A percentile compares a stretch with the other conserved stretches of the same genome.
These are phyloP conservation scores for Sipha maydis DNA, from an alignment of 2,888 invertebrate genomes.

Conservation along the genomic window DNA sequence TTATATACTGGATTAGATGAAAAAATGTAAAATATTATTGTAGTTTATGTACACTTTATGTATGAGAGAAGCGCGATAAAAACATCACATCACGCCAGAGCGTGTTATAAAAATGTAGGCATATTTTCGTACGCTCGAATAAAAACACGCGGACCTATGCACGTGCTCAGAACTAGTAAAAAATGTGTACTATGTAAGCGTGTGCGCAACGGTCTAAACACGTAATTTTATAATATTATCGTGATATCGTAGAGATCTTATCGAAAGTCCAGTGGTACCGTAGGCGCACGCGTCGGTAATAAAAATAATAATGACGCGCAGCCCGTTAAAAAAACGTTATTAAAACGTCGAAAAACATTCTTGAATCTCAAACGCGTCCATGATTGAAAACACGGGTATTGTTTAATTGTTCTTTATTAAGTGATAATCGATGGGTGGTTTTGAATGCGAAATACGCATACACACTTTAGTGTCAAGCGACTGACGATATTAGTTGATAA, in stretches of 20 bases:
- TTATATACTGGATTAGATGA: background rate
- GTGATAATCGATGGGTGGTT: too few species aligned
- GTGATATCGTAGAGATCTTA: background rate
- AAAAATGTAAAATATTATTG: background rate
- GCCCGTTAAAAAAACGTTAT: too few species aligned
- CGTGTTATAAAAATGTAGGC: background rate
- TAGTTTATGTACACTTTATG: background rate
- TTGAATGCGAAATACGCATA: too few species aligned
- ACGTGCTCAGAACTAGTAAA: background rate
- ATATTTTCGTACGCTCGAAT: background rate
- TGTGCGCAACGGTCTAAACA: background rate
- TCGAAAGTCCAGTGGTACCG: background rate
- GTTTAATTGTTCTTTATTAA: background rate
- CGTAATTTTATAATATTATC: background rate
- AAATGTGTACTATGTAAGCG: background rate
- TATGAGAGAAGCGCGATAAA: background rate
- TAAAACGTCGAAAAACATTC: conserved; percentile 12
- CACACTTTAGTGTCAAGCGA: too few species aligned
- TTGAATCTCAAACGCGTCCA: background rate
- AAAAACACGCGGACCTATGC: background rate
- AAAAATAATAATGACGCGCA: background rate
- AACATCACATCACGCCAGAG: background rate
- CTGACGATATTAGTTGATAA: too few species aligned
- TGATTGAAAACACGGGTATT: background rate
- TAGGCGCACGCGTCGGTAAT: background rate